These are phyloP conservation scores for Uloborus diversus DNA, from an alignment of 1,140 invertebrate species.

Conservation along the genomic window DNA sequence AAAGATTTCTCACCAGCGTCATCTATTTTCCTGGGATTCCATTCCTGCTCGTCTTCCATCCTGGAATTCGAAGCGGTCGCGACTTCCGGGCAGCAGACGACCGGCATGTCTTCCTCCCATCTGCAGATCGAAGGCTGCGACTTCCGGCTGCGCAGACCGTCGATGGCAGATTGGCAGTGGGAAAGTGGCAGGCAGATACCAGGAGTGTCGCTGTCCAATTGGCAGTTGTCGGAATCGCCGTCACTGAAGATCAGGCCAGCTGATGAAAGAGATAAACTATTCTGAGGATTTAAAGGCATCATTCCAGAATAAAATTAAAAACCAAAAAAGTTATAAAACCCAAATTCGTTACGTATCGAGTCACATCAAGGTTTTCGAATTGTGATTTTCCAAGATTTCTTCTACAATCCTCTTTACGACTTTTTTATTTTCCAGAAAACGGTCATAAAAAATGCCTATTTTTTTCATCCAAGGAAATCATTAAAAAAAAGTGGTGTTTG, in stretches of 20 bases:
- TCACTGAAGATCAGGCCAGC: slow-evolving; percentile 22
- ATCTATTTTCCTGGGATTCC: neutral
- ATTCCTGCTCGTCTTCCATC: slow-evolving; percentile 2
- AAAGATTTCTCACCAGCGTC: neutral
- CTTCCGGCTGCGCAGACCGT: neutral
- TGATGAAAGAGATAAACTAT: neutral
- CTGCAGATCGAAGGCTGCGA: slow-evolving; percentile 24
- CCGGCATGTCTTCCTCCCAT: slow-evolving; percentile 12
- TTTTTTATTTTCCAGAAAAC: too few relatives aligned
- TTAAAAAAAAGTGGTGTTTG: too few relatives aligned
- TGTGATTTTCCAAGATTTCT: too few relatives aligned
- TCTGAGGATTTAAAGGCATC: neutral
- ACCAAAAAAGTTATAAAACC: too few relatives aligned
- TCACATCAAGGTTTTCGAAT: too few relatives aligned
- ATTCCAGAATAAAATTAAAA: too few relatives aligned
- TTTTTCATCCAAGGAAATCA: too few relatives aligned
- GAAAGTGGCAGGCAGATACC: slow-evolving; percentile 7
- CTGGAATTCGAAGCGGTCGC: neutral
- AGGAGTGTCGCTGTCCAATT: neutral
- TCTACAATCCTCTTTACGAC: too few relatives aligned
- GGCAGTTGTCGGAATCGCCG: neutral
- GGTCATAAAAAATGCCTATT: too few relatives aligned
- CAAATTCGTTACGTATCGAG: too few relatives aligned
- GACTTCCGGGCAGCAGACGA: slow-evolving; percentile 21
- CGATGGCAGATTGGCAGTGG: slow-evolving; percentile 13